Conservation (phyloP, 2,113 vertebrate genomes). For the Oxygymnocypris stewartii region DNA sequence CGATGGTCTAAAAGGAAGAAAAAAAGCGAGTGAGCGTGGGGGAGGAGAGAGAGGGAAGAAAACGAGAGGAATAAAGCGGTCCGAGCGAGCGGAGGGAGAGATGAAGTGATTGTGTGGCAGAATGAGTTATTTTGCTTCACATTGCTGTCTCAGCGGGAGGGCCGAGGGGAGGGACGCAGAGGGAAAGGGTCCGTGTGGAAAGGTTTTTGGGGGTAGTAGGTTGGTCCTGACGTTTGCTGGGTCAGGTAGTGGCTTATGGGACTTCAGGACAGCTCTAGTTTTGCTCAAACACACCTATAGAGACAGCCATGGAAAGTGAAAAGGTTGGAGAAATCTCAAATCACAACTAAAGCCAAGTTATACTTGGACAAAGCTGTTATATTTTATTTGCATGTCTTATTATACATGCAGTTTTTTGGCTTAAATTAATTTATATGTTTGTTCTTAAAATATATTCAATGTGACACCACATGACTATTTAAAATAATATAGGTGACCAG, state of each 20-base stretch:
- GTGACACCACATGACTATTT: neutral
- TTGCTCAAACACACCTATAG: neutral
- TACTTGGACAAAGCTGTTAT: neutral
- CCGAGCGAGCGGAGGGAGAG: conserved; percentile 69
- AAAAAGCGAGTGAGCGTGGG: conserved; percentile 40
- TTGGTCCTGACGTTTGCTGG: conserved; percentile 59
- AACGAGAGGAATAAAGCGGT: conserved; percentile 70
- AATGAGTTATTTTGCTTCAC: conserved; percentile 80
- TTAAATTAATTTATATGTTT: neutral
- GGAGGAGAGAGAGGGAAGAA: conserved; percentile 27
- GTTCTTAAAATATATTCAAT: neutral
- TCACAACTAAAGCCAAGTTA: neutral
- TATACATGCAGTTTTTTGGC: neutral
- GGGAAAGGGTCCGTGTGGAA: conserved; percentile 43
- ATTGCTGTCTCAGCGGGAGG: conserved; percentile 74
- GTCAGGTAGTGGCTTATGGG: conserved; percentile 63
- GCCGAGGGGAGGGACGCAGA: conserved; percentile 44
- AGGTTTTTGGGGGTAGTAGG: conserved; percentile 52
- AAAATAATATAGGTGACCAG: too few relatives aligned
- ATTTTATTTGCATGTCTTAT: neutral
- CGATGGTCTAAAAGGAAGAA: conserved; percentile 58
- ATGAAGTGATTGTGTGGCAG: conserved; percentile 75
- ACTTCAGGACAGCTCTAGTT: neutral
- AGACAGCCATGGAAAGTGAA: neutral
- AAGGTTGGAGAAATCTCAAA: neutral